Evolutionary conservation across 1,140 invertebrate genomes (phyloP).

Genomic region (Oryctes rhinoceros): DNA sequence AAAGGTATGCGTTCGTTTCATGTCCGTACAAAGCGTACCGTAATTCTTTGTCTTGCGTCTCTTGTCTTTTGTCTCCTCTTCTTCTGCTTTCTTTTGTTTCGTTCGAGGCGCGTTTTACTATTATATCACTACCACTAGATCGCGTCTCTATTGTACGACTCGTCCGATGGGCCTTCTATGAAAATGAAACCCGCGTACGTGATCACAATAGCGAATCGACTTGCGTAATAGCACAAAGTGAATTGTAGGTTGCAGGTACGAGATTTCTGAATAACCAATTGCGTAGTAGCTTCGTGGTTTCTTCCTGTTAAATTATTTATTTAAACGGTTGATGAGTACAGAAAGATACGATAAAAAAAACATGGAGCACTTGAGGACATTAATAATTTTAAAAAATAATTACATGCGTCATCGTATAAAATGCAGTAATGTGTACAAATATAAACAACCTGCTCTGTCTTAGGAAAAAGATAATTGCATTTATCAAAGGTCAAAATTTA

Average conservation of each 20-base stretch:
- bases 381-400: no score
- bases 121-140: background rate
- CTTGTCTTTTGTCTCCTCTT: background rate
- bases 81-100: background rate
- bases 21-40: background rate
- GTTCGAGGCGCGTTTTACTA: background rate
- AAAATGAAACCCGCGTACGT: background rate
- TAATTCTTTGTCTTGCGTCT: conserved; percentile 7
- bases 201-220: conserved; percentile 1
- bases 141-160: background rate
- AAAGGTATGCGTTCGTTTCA: background rate
- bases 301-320: background rate
- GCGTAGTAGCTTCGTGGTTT: background rate
- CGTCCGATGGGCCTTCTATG: background rate
- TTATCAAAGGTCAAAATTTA: no score
- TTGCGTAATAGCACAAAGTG: conserved; percentile 13
- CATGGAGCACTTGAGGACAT: no score
- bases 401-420: no score
- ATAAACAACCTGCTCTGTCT: no score
- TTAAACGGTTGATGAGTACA: no score
- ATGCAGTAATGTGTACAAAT: no score
- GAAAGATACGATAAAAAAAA: no score
- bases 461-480: no score
- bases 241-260: background rate
- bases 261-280: conserved; percentile 1